phyloP scores from a whole-genome alignment of 2,797 vertebrate species.

The Kryptopterus vitreolus region DNA sequence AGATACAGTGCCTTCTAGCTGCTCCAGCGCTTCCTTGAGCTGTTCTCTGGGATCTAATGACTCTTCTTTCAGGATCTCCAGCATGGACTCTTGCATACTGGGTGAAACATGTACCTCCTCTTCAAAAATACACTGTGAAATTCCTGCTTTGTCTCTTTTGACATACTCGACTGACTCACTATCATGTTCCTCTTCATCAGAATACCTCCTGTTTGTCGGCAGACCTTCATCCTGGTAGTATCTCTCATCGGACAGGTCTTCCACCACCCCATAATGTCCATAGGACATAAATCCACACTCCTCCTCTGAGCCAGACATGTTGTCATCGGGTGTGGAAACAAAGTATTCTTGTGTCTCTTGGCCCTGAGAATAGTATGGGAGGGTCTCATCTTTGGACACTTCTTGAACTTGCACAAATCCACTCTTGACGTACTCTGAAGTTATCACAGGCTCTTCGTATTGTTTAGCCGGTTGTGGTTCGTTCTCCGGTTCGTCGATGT shows the following conservation, averaged over 20 bases:
- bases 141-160: slow-evolving; percentile 64
- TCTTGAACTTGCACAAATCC: slow-evolving; percentile 75
- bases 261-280: slow-evolving; percentile 80
- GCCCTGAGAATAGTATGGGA: slow-evolving; percentile 63
- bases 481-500: slow-evolving; percentile 88
- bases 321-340: slow-evolving; percentile 91
- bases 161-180: slow-evolving; percentile 55
- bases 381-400: slow-evolving; percentile 66
- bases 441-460: slow-evolving; percentile 56
- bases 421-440: slow-evolving; percentile 57
- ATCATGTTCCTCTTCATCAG: slow-evolving; percentile 66
- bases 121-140: slow-evolving; percentile 82
- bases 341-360: slow-evolving; percentile 85
- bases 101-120: slow-evolving; percentile 89
- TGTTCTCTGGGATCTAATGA: slow-evolving; percentile 84
- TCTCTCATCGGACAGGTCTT: slow-evolving; percentile 77
- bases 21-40: slow-evolving; percentile 84
- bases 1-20: slow-evolving; percentile 83
- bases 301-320: slow-evolving; percentile 72
- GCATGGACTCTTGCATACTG: slow-evolving; percentile 82
- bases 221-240: slow-evolving; percentile 74
- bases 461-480: slow-evolving; percentile 58
- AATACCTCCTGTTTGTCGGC: slow-evolving; percentile 55
- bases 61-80: slow-evolving; percentile 79
- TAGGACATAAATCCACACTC: slow-evolving; percentile 79